phyloP scores from a whole-genome alignment of 2,113 vertebrate species.

The Phylloscopus trochiloides region DNA sequence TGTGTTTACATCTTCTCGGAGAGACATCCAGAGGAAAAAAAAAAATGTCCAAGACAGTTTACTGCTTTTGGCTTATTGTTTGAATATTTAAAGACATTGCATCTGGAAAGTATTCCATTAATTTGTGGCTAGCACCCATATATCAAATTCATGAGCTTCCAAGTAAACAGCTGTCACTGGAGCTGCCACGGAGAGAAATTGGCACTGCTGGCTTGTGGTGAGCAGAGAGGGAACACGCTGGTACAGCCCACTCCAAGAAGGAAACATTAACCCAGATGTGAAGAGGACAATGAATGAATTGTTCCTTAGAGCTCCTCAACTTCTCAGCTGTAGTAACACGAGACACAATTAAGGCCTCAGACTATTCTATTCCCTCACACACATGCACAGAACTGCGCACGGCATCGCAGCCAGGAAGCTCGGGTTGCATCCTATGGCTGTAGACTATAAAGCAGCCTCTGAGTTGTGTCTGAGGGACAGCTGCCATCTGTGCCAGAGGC shows the following conservation, averaged over 20 bases:
- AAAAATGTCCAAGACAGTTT: constrained; percentile 46
- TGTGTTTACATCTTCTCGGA: constrained; percentile 63
- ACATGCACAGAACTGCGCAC: neutral
- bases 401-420: neutral
- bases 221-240: constrained; percentile 69
- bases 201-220: constrained; percentile 72
- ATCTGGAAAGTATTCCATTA: constrained; percentile 80
- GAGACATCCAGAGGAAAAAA: constrained; percentile 14
- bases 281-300: constrained; percentile 74
- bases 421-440: neutral
- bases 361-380: neutral
- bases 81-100: constrained; percentile 65
- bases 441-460: neutral
- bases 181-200: constrained; percentile 64
- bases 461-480: neutral
- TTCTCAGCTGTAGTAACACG: constrained; percentile 20
- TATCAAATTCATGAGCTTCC: constrained; percentile 73
- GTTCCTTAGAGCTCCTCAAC: constrained; percentile 64
- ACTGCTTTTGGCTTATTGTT: constrained; percentile 72
- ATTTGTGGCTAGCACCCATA: constrained; percentile 75
- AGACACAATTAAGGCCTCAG: constrained; percentile 55
- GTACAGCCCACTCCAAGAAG: constrained; percentile 72
- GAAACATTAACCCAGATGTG: constrained; percentile 76
- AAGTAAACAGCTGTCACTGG: constrained; percentile 74
- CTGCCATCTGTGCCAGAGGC: neutral